A percentile compares a stretch with the other conserved stretches of the same genome.
phyloP scores from a whole-genome alignment of 1,140 invertebrate species.

The Chlorops oryzae region DNA sequence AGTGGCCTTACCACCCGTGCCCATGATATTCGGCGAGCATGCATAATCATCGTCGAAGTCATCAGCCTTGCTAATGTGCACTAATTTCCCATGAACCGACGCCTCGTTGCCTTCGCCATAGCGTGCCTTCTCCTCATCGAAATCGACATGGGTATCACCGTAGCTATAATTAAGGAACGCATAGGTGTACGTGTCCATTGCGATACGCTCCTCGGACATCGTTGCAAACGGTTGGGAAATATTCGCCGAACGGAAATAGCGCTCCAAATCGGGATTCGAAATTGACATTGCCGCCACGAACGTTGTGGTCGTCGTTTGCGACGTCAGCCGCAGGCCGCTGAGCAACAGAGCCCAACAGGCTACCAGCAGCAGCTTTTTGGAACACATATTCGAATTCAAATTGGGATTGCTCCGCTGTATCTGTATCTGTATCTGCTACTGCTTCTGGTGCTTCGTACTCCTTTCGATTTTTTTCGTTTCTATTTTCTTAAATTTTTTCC shows the following conservation, averaged over 20 bases:
- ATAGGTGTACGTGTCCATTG: slow-evolving; percentile 36
- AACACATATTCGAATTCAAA: slow-evolving; percentile 13
- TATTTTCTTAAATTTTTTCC: not conserved
- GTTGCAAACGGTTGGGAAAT: slow-evolving; percentile 26
- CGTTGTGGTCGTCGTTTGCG: slow-evolving; percentile 37
- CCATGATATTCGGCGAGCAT: slow-evolving; percentile 56
- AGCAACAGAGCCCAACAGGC: slow-evolving; percentile 27
- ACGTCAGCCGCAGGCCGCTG: slow-evolving; percentile 32
- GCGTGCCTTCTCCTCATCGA: slow-evolving; percentile 58
- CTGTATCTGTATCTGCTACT: no score
- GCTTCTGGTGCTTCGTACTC: not conserved
- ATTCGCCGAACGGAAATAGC: slow-evolving; percentile 38
- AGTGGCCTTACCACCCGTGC: slow-evolving; percentile 48
- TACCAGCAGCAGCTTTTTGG: slow-evolving; percentile 16
- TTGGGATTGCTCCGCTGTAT: no score
- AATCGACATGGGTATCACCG: slow-evolving; percentile 19
- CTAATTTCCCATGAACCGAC: slow-evolving; percentile 54
- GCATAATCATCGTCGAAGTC: slow-evolving; percentile 57
- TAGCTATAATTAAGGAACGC: slow-evolving; percentile 43
- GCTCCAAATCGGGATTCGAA: slow-evolving; percentile 41
- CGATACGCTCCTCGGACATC: slow-evolving; percentile 31
- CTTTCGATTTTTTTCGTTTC: not conserved
- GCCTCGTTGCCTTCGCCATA: slow-evolving; percentile 62
- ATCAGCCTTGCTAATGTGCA: slow-evolving; percentile 54
- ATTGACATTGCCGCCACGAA: slow-evolving; percentile 42